Percentiles rank a stretch among this genome's conserved stretches.
phyloP scores from a whole-genome alignment of 2,113 vertebrate species.

The Chionodraco myersi region DNA sequence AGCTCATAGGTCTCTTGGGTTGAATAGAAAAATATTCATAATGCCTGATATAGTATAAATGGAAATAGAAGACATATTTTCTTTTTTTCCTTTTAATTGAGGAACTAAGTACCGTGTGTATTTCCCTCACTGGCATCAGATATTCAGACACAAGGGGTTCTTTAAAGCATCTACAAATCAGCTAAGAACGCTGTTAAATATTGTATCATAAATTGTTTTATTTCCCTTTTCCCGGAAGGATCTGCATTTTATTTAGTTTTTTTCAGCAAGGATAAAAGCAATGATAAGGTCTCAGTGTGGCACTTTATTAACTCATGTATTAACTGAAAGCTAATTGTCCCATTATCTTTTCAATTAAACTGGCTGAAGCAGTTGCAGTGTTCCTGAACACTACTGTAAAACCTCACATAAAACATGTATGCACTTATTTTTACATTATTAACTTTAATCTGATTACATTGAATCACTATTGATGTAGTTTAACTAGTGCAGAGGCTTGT shows the following conservation, averaged over 20 bases:
- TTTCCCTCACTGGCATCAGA: not conserved
- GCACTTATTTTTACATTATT: not conserved
- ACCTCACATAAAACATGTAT: not conserved
- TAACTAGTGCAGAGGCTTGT: not conserved
- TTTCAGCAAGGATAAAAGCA: too few species aligned
- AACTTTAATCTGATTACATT: not conserved
- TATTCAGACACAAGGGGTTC: not conserved
- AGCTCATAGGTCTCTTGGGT: not conserved
- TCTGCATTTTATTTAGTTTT: conserved; percentile 1
- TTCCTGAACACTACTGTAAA: not conserved
- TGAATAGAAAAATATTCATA: conserved; percentile 1
- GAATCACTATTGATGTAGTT: conserved; percentile 12
- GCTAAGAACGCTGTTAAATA: not conserved
- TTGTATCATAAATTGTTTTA: conserved; percentile 1
- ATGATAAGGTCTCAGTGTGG: not conserved
- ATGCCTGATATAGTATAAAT: not conserved
- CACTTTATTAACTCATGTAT: conserved; percentile 38
- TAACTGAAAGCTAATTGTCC: conserved; percentile 27
- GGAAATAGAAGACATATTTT: too few species aligned
- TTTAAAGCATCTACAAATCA: conserved; percentile 18
- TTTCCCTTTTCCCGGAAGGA: not conserved
- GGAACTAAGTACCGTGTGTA: not conserved
- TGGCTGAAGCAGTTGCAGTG: conserved; percentile 4
- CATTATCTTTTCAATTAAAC: conserved; percentile 49
- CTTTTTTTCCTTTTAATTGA: conserved; percentile 10